Evolutionary conservation across 2,113 vertebrate species (phyloP).

Genomic region (Seriola quinqueradiata): DNA sequence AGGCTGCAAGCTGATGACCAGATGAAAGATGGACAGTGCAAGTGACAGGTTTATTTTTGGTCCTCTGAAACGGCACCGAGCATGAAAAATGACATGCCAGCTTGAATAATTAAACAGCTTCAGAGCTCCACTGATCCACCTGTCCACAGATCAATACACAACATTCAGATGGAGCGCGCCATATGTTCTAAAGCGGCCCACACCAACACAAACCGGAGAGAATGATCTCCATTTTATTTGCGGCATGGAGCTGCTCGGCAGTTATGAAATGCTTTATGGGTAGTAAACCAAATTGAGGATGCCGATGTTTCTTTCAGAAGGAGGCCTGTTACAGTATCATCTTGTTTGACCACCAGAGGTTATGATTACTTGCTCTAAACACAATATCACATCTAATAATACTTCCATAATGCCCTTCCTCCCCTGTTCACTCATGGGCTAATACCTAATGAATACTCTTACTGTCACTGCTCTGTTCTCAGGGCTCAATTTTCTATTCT

Average conservation of each 20-base stretch:
- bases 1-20: slow-evolving; percentile 61
- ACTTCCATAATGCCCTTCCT: slow-evolving; percentile 50
- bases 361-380: slow-evolving; percentile 42
- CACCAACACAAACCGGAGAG: slow-evolving; percentile 19
- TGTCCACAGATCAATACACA: slow-evolving; percentile 75
- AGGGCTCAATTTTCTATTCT: slow-evolving; percentile 72
- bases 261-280: slow-evolving; percentile 2
- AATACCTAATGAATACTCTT: slow-evolving; percentile 67
- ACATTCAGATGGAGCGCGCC: slow-evolving; percentile 63
- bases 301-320: slow-evolving; percentile 11
- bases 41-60: slow-evolving; percentile 75
- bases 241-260: slow-evolving; percentile 16
- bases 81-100: slow-evolving; percentile 73
- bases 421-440: slow-evolving; percentile 44
- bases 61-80: slow-evolving; percentile 46
- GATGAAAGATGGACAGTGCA: slow-evolving; percentile 66
- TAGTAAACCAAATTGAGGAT: slow-evolving; percentile 5
- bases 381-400: slow-evolving; percentile 42
- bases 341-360: slow-evolving; percentile 34
- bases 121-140: slow-evolving; percentile 65
- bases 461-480: slow-evolving; percentile 50
- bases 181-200: slow-evolving; percentile 43
- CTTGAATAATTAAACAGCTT: slow-evolving; percentile 80
- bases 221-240: slow-evolving; percentile 27
- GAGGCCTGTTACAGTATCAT: slow-evolving; percentile 3